phyloP scores from a whole-genome alignment of 2,888 invertebrate genomes.

The Notocelia uddmanniana region DNA sequence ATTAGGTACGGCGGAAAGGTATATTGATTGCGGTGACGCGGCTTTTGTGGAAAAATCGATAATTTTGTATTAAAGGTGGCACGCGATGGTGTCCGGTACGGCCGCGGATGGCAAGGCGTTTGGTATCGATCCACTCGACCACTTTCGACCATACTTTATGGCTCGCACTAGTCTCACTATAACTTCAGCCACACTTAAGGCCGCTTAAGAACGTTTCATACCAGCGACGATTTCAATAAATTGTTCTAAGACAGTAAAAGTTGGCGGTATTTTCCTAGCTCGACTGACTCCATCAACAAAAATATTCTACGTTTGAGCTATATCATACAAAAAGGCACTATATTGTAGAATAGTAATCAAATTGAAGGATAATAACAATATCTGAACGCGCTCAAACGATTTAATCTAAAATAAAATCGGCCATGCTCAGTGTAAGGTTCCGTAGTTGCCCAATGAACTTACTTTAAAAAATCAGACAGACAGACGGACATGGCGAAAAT shows the following conservation, averaged over 20 bases:
- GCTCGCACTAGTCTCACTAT: constrained; percentile 69
- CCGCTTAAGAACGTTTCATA: constrained; percentile 54
- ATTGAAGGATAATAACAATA: too few relatives aligned
- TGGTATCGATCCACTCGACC: constrained; percentile 75
- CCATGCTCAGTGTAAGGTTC: too few relatives aligned
- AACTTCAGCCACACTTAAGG: constrained; percentile 68
- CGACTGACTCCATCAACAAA: too few relatives aligned
- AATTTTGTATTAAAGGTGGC: constrained; percentile 84
- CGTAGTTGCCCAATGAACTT: too few relatives aligned
- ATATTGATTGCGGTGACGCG: constrained; percentile 86
- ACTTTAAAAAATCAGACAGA: too few relatives aligned
- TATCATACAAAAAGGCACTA: too few relatives aligned
- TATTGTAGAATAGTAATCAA: too few relatives aligned
- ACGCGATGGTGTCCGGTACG: constrained; percentile 83
- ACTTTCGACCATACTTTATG: constrained; percentile 80
- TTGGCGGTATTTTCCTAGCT: background rate
- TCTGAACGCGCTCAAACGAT: too few relatives aligned
- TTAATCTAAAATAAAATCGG: too few relatives aligned
- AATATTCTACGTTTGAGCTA: background rate
- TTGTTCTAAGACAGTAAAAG: background rate
- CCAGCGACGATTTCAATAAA: background rate
- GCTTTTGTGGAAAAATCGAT: constrained; percentile 83
- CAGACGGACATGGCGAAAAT: too few relatives aligned
- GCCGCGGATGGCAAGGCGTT: constrained; percentile 74
- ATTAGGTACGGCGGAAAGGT: constrained; percentile 85